Evolutionary conservation across 2,888 invertebrate genomes (phyloP), one percentile per base, ranked within the genome.

Genomic region (Andrena marginata): DNA sequence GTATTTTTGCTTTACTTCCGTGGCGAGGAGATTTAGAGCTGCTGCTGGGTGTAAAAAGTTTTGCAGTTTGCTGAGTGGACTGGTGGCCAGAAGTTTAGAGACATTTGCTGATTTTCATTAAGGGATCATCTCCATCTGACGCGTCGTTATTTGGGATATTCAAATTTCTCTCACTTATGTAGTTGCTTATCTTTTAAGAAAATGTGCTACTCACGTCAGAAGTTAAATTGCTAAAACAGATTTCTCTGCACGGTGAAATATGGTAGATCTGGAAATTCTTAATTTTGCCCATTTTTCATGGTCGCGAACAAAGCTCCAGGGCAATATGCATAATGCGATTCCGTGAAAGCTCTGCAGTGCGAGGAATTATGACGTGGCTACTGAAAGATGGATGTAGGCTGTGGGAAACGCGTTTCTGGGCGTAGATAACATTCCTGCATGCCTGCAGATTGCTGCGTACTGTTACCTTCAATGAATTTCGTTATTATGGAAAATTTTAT

Each of bases 211-310:
- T 42, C 16, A 16, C 42, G n/a, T 4, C n/a, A 13, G 3, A 29
- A 10, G 13, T 10, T 10, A 33, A 7, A 67, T 31, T 64, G 13
- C n/a, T 29, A 23, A 6, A 20, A 7, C 10, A 42, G n/a, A 33
- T 49, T 42, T 42, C 8, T 31, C 1, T 5, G 16, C 6, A 7
- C 7, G 13, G 33, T n/a, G 7, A 49, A 48, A 31, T 16, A 7
- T 1, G 8, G 31, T 42, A 10, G 13, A 29, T 6, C 2, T 13
- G n/a, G 31, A 33, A 49, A 67, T 31, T 60, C 59, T 59, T 67
- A 67, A 67, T 65, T 59, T 60, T 31, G 10, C 65, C 59, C 65
- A 59, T 74, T 67, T 59, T 13, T 74, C 74, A 67, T 31, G 51
- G 42, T 8, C 26, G n/a, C 16, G 63, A 20, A 64, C 35, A 72